Conservation (phyloP, 2,888 invertebrate genomes). For the Baccha elongata region DNA sequence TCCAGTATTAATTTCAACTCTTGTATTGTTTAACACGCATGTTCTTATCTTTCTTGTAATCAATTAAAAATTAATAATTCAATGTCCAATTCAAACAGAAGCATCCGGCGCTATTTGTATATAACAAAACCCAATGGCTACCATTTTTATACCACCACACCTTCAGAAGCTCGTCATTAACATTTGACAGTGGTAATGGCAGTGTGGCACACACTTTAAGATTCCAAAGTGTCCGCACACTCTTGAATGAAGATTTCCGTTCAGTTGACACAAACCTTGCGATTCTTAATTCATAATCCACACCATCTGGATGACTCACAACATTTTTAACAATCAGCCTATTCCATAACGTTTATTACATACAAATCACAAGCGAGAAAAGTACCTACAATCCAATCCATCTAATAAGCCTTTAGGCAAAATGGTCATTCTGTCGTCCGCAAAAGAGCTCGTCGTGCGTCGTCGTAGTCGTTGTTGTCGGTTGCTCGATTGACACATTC, state of each 20-base stretch:
- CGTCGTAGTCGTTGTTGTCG: neutral
- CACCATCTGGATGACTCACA: constrained; percentile 74
- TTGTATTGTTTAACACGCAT: too few species aligned
- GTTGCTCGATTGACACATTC: constrained; percentile 65
- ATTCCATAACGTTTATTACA: constrained; percentile 55
- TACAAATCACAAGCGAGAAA: constrained; percentile 60
- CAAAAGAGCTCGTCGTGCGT: neutral
- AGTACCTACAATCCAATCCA: neutral
- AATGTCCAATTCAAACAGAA: constrained; percentile 69
- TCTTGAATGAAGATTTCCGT: constrained; percentile 73
- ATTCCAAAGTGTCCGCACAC: constrained; percentile 70
- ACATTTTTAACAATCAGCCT: constrained; percentile 71
- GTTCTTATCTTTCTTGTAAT: constrained; percentile 57
- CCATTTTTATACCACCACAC: constrained; percentile 23
- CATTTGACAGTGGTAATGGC: constrained; percentile 11
- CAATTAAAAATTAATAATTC: constrained; percentile 71
- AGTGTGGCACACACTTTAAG: constrained; percentile 45
- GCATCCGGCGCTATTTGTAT: constrained; percentile 72
- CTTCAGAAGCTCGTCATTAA: constrained; percentile 41
- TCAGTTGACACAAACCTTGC: constrained; percentile 64
- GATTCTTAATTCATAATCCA: constrained; percentile 73
- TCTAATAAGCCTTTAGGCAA: constrained; percentile 17
- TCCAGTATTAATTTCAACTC: too few species aligned
- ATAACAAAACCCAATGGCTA: neutral
- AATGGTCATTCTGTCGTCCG: neutral